Conservation (phyloP, 2,797 vertebrate species). For the Phaenicophaeus curvirostris region DNA sequence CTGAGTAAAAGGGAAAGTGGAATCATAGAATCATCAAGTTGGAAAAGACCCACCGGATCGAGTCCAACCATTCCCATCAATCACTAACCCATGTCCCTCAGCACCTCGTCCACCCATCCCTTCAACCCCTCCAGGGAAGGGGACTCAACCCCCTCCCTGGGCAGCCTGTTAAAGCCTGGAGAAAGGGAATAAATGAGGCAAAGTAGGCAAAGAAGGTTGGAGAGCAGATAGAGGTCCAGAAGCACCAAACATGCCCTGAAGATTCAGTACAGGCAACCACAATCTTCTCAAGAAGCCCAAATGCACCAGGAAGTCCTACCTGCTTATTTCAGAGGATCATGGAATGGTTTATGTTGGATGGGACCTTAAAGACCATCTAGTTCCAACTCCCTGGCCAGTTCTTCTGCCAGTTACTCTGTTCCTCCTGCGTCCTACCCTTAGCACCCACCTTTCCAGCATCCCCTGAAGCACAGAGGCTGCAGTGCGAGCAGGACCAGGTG, state of each 20-base stretch:
- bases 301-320: neutral
- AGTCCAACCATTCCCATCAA: too few species aligned
- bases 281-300: neutral
- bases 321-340: neutral
- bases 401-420: neutral
- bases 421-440: accelerated
- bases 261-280: neutral
- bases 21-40: too few species aligned
- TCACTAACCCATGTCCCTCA: too few species aligned
- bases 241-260: neutral
- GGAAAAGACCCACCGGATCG: too few species aligned
- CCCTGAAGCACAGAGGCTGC: neutral
- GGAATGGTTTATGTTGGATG: too few species aligned
- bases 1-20: neutral
- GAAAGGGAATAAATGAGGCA: neutral
- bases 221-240: neutral
- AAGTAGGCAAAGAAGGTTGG: neutral
- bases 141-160: too few species aligned
- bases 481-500: neutral
- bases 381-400: neutral
- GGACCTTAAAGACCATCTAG: too few species aligned
- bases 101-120: too few species aligned
- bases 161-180: too few species aligned
- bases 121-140: too few species aligned
- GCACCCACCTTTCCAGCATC: neutral